phyloP scores from a whole-genome alignment of 1,140 invertebrate genomes.

The Brachystomella parvula region DNA sequence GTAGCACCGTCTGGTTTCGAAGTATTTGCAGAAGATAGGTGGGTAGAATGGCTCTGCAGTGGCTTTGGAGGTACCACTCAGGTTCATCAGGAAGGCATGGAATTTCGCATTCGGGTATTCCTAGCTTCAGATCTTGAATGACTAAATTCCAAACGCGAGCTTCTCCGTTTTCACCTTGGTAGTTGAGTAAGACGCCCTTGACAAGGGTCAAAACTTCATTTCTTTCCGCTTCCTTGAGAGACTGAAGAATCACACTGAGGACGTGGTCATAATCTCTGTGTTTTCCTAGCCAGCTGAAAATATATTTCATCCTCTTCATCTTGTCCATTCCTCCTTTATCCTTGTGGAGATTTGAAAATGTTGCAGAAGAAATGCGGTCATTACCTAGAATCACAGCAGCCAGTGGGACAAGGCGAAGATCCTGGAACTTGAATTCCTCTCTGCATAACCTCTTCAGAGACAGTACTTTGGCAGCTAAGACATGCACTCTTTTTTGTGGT shows the following conservation, averaged over 20 bases:
- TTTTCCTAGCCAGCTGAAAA: constrained; percentile 24
- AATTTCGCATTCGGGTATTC: background rate
- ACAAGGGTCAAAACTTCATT: background rate
- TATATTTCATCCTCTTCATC: constrained; percentile 2
- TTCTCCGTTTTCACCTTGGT: constrained; percentile 27
- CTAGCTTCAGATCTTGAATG: background rate
- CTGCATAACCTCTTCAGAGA: constrained; percentile 13
- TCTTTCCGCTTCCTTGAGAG: constrained; percentile 11
- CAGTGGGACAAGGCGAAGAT: constrained; percentile 20
- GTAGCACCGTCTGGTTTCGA: constrained; percentile 15
- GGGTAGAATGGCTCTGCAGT: constrained; percentile 16
- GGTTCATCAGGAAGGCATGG: constrained; percentile 3
- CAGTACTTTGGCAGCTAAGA: constrained; percentile 9
- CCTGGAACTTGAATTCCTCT: constrained; percentile 23
- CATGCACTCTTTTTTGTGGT: constrained; percentile 9
- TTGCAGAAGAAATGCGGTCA: constrained; percentile 17
- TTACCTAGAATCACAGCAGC: constrained; percentile 32
- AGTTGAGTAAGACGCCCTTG: constrained; percentile 16
- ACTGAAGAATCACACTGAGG: constrained; percentile 6
- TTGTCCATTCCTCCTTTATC: background rate
- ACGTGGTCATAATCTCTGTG: constrained; percentile 21
- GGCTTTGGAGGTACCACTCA: constrained; percentile 15
- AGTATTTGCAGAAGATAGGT: constrained; percentile 18
- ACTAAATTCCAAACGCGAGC: constrained; percentile 14
- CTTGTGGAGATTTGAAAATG: constrained; percentile 14